A percentile compares a stretch with the other conserved stretches of the same genome.
These are phyloP conservation scores for Okamejei kenojei DNA, from an alignment of 2,797 vertebrate genomes.

Conservation along the genomic window DNA sequence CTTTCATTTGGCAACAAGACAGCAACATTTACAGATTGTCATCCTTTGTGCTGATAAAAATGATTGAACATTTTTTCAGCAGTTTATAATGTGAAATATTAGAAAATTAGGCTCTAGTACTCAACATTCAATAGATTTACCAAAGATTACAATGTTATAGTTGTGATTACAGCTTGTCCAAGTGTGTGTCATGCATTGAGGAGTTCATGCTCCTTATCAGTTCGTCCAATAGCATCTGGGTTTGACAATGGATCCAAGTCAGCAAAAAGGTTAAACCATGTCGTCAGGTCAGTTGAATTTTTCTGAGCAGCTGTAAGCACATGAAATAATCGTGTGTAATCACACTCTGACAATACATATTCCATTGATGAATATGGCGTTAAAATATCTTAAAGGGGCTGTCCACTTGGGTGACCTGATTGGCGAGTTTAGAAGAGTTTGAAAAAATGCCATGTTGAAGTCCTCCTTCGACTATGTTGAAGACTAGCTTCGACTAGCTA, in stretches of 20 bases:
- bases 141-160: constrained; percentile 31
- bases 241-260: constrained; percentile 80
- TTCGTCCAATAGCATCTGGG: constrained; percentile 79
- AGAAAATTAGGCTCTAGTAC: constrained; percentile 27
- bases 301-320: constrained; percentile 57
- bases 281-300: constrained; percentile 65
- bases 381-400: neutral
- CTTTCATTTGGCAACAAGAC: constrained; percentile 24
- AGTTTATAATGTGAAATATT: constrained; percentile 19
- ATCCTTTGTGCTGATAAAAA: constrained; percentile 9
- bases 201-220: constrained; percentile 77
- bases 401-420: too few species aligned
- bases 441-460: too few species aligned
- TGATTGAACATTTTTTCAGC: constrained; percentile 13
- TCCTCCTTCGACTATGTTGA: too few species aligned
- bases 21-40: neutral
- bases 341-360: constrained; percentile 17
- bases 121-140: constrained; percentile 23
- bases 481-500: too few species aligned
- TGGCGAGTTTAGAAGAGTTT: too few species aligned
- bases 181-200: constrained; percentile 71
- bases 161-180: constrained; percentile 10
- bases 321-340: constrained; percentile 12
- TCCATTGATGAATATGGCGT: neutral
- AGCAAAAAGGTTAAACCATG: constrained; percentile 81